Base-by-base conservation (phyloP, 1,140 invertebrate species). In the Drosophila tani region DNA sequence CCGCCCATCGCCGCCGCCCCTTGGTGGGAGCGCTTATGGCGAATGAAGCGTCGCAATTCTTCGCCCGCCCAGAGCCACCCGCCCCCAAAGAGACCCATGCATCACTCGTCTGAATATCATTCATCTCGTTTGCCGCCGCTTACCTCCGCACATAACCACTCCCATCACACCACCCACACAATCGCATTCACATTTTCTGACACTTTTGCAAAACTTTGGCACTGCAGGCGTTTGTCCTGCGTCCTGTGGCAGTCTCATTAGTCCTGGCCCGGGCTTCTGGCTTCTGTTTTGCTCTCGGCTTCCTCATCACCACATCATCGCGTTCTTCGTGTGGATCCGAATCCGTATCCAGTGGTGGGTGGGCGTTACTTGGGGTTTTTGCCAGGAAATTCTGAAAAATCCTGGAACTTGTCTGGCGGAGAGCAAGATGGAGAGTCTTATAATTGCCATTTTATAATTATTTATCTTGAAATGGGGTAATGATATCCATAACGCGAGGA, bases 71-170 rank as follows among this genome's bases (percentile, higher is more conserved):
- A 63, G 47, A 9, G 40, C 50, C 73, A 59, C 64, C 68, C 67
- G 67, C 62, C 76, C 84, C 82, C 87, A 79, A 38, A 60, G 87
- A 81, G 87, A 82, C 83, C 83, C 83, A 91, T 91, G 88, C 87
- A 91, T 91, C 87, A 91, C 85, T 80, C 88, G 83, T 84, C 83
- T 82, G 83, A 86, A 90, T 88, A 88, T 88, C 85, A 88, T 88
- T 79, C 85, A 88, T 91, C 84, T 88, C 81, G 68, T 81, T 65
- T 67, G 76, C 71, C 80, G 87, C 79, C 76, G 68, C 82, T 82
- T 75, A 83, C 87, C 87, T 90, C 79, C 64, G 75, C 85, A 90
- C 85, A 90, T 82, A 38, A 14, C 55, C 55, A 51, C 69, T 60
- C 50, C 49, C 53, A 53, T 50, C 43, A 46, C 53, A 15, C 55